Conservation (phyloP, 1,140 invertebrate species). For the Ridgeia piscesae region DNA sequence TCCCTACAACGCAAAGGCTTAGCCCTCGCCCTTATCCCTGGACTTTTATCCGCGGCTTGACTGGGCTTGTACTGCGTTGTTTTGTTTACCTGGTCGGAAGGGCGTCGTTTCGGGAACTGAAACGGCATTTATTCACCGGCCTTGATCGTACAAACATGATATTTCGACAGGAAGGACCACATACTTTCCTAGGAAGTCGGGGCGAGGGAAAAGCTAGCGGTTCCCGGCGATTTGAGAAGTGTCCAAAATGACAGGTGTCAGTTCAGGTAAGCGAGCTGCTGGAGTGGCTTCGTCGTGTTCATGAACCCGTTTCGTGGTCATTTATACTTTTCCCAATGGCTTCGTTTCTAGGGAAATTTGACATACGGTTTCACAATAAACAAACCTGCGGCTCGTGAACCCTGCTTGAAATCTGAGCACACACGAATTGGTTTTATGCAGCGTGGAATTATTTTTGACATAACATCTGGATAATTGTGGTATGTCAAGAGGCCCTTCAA, state of each 20-base stretch:
- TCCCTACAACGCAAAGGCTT: neutral
- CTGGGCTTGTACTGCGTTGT: slow-evolving; percentile 3
- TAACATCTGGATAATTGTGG: slow-evolving; percentile 5
- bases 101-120: neutral
- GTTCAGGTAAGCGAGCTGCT: neutral
- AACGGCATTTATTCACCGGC: neutral
- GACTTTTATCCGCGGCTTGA: slow-evolving; percentile 3
- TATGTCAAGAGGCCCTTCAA: neutral
- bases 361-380: neutral
- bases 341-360: neutral
- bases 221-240: neutral
- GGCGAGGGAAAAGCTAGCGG: neutral
- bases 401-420: neutral
- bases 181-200: slow-evolving; percentile 4
- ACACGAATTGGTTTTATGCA: neutral
- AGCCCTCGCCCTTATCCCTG: neutral
- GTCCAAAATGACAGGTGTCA: slow-evolving; percentile 4
- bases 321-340: neutral
- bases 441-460: neutral
- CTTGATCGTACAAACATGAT: neutral
- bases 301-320: neutral
- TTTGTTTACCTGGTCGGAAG: neutral
- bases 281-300: neutral
- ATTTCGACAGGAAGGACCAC: neutral
- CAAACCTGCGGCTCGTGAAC: neutral